These are phyloP conservation scores for Anolis sagrei DNA, from an alignment of 2,113 vertebrate genomes.

Conservation along the genomic window DNA sequence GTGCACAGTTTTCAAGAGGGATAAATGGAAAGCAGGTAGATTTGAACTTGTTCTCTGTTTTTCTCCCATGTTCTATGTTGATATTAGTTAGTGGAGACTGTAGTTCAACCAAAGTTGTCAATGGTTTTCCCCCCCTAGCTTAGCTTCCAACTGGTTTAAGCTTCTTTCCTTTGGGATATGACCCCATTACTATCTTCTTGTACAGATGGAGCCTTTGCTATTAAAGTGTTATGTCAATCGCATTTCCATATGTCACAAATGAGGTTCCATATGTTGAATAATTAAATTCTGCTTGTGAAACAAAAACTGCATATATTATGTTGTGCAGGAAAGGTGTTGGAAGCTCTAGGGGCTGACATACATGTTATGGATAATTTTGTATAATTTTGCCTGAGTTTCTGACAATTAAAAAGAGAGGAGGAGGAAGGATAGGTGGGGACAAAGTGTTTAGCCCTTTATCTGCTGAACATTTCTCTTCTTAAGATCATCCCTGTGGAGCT, in stretches of 20 bases:
- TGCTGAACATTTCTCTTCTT: not conserved
- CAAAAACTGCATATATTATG: not conserved
- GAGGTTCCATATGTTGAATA: not conserved
- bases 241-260: not conserved
- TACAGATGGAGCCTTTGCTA: not conserved
- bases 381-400: not conserved
- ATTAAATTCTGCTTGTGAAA: not conserved
- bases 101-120: not conserved
- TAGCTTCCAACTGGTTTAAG: not conserved
- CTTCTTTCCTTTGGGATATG: not conserved
- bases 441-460: not conserved
- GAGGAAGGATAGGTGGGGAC: not conserved
- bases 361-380: not conserved
- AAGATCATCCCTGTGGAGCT: not conserved
- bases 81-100: not conserved
- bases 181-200: not conserved
- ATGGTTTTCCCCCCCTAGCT: not conserved
- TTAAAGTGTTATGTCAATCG: not conserved
- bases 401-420: not conserved
- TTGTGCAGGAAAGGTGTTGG: not conserved
- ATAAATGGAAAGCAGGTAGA: not conserved
- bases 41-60: not conserved
- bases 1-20: not conserved
- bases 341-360: not conserved
- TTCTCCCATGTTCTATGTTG: not conserved